Percentiles rank a stretch among this genome's conserved stretches.
These are phyloP conservation scores for Verasper variegatus DNA, from an alignment of 2,113 vertebrate species.

Conservation along the genomic window DNA sequence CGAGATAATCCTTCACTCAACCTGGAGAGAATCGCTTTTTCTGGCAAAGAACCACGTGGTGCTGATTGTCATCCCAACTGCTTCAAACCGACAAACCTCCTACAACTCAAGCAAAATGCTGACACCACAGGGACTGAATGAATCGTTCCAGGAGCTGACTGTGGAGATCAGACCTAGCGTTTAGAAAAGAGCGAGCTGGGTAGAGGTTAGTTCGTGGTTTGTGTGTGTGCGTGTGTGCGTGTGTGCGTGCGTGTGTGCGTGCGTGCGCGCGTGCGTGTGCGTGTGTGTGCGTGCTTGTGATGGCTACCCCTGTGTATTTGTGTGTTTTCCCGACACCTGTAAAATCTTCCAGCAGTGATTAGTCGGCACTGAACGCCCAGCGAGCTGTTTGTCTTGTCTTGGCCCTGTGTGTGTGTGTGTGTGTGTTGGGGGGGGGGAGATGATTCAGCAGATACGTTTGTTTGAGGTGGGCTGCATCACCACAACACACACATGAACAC, in stretches of 20 bases:
- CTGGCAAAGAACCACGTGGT: too few species aligned
- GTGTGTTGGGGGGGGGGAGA: constrained; percentile 1
- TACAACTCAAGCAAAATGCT: too few species aligned
- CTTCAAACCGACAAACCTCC: too few species aligned
- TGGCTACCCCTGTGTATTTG: background rate
- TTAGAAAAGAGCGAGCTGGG: too few species aligned
- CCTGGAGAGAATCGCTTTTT: too few species aligned
- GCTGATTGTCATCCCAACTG: too few species aligned
- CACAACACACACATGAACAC: constrained; percentile 20
- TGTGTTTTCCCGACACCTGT: constrained; percentile 48
- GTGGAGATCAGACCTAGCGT: too few species aligned
- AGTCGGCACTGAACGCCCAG: constrained; percentile 52
- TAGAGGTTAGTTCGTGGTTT: background rate
- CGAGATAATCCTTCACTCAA: too few species aligned
- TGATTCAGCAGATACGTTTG: constrained; percentile 54
- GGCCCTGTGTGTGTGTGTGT: constrained; percentile 24
- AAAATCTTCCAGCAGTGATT: constrained; percentile 49
- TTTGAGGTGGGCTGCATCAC: constrained; percentile 42
- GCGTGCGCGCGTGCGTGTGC: background rate
- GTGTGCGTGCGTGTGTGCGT: background rate
- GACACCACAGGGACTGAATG: too few species aligned
- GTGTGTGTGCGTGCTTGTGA: constrained; percentile 7
- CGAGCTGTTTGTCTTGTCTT: constrained; percentile 18
- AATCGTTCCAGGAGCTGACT: too few species aligned
- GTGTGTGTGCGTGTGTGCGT: constrained; percentile 6